A percentile compares a stretch with the other conserved stretches of the same genome.
Conservation (phyloP, 30 jellyfish, hydroid and myxozoan species). For the Morbakka virulenta region DNA sequence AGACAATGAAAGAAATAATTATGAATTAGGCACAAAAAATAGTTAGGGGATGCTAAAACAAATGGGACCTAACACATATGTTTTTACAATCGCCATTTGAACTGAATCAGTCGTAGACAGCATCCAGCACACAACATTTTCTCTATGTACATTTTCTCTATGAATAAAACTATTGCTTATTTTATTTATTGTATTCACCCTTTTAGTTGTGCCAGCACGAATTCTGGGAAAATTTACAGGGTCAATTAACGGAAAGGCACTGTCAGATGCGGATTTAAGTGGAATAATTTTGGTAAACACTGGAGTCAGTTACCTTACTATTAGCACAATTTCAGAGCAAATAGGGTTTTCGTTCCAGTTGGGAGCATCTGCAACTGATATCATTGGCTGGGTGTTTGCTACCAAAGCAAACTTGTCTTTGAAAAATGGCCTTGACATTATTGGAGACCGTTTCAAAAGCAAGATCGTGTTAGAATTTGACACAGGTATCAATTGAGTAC, state of each 20-base stretch:
- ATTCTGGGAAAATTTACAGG: conserved; percentile 57
- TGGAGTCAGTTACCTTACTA: conserved; percentile 39
- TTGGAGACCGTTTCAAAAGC: conserved; percentile 56
- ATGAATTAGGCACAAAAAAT: too few species aligned
- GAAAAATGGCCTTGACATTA: conserved; percentile 26
- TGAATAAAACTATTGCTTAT: not conserved
- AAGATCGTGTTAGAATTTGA: conserved; percentile 31
- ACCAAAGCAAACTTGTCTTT: not conserved
- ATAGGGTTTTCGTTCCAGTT: conserved; percentile 54
- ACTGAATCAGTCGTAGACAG: too few species aligned
- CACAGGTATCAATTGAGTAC: conserved; percentile 34
- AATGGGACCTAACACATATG: too few species aligned
- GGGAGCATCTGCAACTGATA: conserved; percentile 41
- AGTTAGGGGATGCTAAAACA: too few species aligned
- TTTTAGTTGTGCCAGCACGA: conserved; percentile 13
- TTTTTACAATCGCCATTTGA: too few species aligned
- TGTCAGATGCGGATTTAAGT: conserved; percentile 24
- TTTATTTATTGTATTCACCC: not conserved
- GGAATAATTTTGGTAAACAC: conserved; percentile 10
- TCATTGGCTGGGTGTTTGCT: conserved; percentile 66
- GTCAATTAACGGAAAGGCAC: conserved; percentile 10
- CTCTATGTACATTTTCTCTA: too few species aligned
- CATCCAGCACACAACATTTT: too few species aligned
- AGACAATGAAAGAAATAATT: too few species aligned
- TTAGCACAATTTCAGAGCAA: conserved; percentile 14